Base-by-base conservation (phyloP, 2,113 vertebrate genomes). In the Pollimyrus isidori region DNA sequence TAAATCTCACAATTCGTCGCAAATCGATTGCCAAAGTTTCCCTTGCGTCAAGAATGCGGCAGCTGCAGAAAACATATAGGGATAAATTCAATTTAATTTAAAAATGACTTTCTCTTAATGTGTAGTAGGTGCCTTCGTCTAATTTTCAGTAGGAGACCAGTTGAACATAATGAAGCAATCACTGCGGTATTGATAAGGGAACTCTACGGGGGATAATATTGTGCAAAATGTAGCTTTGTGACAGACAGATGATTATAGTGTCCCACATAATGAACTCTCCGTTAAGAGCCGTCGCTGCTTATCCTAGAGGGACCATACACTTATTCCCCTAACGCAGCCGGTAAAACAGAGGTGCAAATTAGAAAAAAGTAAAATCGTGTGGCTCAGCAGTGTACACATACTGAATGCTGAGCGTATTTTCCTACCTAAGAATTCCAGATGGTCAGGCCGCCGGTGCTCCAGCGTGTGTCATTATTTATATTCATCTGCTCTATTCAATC, bases 291-390 rank as follows among this genome's bases (percentile, higher is more conserved):
- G 87, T 91, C 50, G 89, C 90, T 91, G 58, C 65, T 90, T 49
- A 42, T 92, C 94, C 94, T 90, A 86, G 92, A 87, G 93, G 92
- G 93, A 94, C 87, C 49, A 21, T 39, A 58, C 82, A 89, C 88
- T 90, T 94, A 94, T 93, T 95, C 93, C 93, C 93, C 10, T 15
- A 91, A 92, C 94, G 89, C 94, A 94, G 94, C 92, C 93, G 92
- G 91, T 42, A 94, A 93, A 95, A 91, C 94, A 92, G 92, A 95
- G 94, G 95, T 95, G 95, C 92, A 95, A 95, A 96, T 96, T 94
- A 86, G 48, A 90, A 94, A 94, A 92, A 93, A 90, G 65, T 73
- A 83, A 88, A 82, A 90, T 56, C 35, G 45, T 48, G 73, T 26
- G 53, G 39, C 80, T 26, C 87, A 48, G 76, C 88, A 82, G 49